Percentiles rank a stretch among this genome's conserved stretches.
Conservation (phyloP, 2,797 vertebrate genomes). For the Danionella dracula region DNA sequence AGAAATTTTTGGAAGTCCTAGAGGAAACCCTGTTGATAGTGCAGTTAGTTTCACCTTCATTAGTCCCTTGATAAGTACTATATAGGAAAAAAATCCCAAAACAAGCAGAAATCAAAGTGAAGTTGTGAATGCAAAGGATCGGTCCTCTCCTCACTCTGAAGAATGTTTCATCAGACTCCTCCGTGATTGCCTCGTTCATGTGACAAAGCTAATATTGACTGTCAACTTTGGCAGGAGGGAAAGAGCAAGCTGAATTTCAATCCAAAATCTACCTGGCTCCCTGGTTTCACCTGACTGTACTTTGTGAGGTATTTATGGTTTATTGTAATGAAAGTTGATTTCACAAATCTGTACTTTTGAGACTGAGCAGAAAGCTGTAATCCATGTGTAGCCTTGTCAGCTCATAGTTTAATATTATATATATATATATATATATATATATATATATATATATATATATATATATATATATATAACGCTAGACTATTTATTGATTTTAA, state of each 20-base stretch:
- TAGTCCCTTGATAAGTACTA: neutral
- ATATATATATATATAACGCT: no score
- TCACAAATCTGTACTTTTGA: no score
- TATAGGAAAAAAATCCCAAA: neutral
- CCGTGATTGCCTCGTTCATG: neutral
- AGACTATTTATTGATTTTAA: no score
- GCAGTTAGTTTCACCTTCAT: neutral
- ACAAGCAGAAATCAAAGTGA: neutral
- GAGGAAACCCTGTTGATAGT: no score
- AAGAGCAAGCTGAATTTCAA: neutral
- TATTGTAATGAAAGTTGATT: no score
- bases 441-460: no score
- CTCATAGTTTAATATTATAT: no score
- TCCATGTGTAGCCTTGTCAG: no score
- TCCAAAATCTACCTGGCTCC: neutral
- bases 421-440: no score
- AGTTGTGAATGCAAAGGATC: neutral
- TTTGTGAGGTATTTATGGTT: neutral
- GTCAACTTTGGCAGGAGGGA: neutral
- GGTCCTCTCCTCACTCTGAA: neutral
- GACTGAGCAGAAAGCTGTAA: no score
- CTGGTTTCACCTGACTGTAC: neutral
- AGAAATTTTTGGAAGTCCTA: no score
- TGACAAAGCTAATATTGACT: neutral
- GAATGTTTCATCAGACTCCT: constrained; percentile 1